These are phyloP conservation scores for Drosophila austrosaltans DNA, from an alignment of 2,888 invertebrate genomes.

Conservation along the genomic window DNA sequence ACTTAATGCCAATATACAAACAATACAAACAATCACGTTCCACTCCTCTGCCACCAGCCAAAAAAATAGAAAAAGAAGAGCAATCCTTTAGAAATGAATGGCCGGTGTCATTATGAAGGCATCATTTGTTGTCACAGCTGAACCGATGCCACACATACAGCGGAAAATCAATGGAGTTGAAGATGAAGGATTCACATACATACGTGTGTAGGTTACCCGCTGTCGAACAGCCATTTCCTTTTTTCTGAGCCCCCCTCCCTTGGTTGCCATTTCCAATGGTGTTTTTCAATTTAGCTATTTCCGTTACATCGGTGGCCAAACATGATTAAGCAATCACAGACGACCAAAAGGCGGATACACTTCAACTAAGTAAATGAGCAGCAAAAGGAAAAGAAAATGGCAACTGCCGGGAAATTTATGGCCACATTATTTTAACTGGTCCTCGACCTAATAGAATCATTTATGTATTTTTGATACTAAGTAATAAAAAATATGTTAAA, in stretches of 20 bases:
- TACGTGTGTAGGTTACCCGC: constrained; percentile 48
- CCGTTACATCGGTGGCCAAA: constrained; percentile 58
- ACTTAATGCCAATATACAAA: constrained; percentile 38
- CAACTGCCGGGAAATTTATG: constrained; percentile 60
- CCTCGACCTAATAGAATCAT: constrained; percentile 45
- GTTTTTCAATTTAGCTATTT: constrained; percentile 75
- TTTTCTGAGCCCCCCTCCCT: constrained; percentile 20
- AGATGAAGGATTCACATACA: constrained; percentile 13
- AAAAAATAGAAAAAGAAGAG: background rate
- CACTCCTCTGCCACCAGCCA: background rate
- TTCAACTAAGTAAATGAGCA: constrained; percentile 52
- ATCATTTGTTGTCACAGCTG: constrained; percentile 50
- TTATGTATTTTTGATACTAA: constrained; percentile 65
- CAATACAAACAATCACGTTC: constrained; percentile 16
- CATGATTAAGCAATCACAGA: constrained; percentile 74
- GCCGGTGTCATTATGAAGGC: constrained; percentile 51
- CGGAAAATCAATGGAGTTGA: background rate
- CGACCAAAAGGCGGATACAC: constrained; percentile 58
- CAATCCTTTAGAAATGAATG: constrained; percentile 16
- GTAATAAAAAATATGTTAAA: constrained; percentile 22
- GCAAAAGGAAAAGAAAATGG: constrained; percentile 34
- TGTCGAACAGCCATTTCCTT: constrained; percentile 38
- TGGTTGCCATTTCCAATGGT: constrained; percentile 62
- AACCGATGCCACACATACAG: constrained; percentile 24
- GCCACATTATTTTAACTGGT: constrained; percentile 55